Conservation (phyloP, 2,888 invertebrate genomes). For the Drosophila putrida region DNA sequence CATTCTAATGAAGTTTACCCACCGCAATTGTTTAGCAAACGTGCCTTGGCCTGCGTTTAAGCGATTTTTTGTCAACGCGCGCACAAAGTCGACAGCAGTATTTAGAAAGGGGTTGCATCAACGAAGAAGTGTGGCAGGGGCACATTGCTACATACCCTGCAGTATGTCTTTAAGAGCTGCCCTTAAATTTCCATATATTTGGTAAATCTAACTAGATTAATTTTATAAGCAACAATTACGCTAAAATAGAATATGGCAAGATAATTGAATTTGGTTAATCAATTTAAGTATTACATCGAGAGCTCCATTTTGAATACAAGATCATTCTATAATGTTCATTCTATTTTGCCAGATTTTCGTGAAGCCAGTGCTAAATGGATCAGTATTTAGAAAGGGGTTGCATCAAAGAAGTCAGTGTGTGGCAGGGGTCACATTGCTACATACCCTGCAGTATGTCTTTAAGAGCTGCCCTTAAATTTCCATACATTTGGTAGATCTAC, state of each 20-base stretch:
- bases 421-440: neutral
- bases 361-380: too few relatives aligned
- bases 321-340: too few relatives aligned
- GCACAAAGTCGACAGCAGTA: slow-evolving; percentile 69
- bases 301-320: too few relatives aligned
- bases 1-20: slow-evolving; percentile 84
- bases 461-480: neutral
- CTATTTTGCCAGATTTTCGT: too few relatives aligned
- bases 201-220: neutral
- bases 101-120: slow-evolving; percentile 3
- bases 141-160: slow-evolving; percentile 7
- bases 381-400: too few relatives aligned
- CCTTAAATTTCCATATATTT: neutral
- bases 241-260: too few relatives aligned
- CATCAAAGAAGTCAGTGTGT: neutral
- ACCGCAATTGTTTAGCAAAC: slow-evolving; percentile 84
- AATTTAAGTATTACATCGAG: too few relatives aligned
- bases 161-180: neutral
- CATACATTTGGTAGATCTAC: neutral
- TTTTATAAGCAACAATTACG: neutral
- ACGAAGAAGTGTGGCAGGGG: neutral
- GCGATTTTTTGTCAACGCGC: slow-evolving; percentile 79
- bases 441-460: slow-evolving; percentile 3
- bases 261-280: too few relatives aligned
- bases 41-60: slow-evolving; percentile 83